Evolutionary conservation across 92 coral and sea anemone species (phyloP).

Genomic region (Pocillopora meandrina): DNA sequence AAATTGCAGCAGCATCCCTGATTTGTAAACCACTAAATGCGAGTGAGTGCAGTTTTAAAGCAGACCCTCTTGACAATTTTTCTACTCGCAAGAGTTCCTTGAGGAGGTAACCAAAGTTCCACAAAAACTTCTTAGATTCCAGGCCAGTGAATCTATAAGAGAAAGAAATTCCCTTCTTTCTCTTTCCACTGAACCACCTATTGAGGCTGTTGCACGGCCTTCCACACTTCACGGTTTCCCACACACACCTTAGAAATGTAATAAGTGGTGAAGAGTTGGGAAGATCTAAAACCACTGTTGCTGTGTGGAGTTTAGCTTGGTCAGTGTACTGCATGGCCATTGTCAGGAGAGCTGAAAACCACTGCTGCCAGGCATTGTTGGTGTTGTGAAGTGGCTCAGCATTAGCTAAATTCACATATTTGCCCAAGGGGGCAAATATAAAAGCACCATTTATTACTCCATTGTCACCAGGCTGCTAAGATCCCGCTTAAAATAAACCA

Average conservation of each 20-base stretch:
- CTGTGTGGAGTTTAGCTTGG: conserved; percentile 22
- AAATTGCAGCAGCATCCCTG: conserved; percentile 58
- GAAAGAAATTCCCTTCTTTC: conserved; percentile 43
- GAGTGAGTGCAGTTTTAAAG: conserved; percentile 54
- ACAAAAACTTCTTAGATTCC: conserved; percentile 61
- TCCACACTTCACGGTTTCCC: conserved; percentile 45
- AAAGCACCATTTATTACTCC: background rate
- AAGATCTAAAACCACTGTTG: conserved; percentile 45
- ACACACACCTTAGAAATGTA: conserved; percentile 36
- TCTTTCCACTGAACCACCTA: conserved; percentile 61
- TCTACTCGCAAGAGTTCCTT: conserved; percentile 45
- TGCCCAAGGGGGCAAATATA: conserved; percentile 50
- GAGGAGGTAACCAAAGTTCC: conserved; percentile 47
- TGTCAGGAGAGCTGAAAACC: conserved; percentile 47
- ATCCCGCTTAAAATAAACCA: background rate
- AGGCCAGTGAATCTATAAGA: conserved; percentile 68
- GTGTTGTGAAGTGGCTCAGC: conserved; percentile 71
- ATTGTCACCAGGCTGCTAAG: background rate
- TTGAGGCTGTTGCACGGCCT: conserved; percentile 46
- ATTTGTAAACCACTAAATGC: conserved; percentile 50
- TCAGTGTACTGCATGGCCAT: conserved; percentile 58
- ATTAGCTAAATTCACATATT: conserved; percentile 53
- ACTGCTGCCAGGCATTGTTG: conserved; percentile 76
- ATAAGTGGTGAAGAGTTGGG: conserved; percentile 42
- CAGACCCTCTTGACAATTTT: conserved; percentile 13